These are phyloP conservation scores for Diachrysia chrysitis DNA, from an alignment of 2,888 invertebrate species.

Conservation along the genomic window DNA sequence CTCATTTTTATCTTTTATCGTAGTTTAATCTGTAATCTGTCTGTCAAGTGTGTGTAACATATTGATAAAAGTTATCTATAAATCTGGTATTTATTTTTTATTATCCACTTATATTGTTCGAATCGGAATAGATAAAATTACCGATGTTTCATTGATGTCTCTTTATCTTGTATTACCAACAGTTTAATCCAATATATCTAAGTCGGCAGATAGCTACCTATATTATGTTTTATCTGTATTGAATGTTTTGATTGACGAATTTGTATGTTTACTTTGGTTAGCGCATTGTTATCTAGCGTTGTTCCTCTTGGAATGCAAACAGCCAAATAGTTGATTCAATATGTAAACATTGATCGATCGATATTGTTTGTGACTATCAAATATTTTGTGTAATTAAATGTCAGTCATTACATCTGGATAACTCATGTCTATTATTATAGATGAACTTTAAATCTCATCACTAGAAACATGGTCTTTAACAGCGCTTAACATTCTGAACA, in stretches of 20 bases:
- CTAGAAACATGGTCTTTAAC: slow-evolving; percentile 42
- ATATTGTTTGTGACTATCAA: slow-evolving; percentile 67
- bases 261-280: slow-evolving; percentile 76
- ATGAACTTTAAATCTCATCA: slow-evolving; percentile 63
- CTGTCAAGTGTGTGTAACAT: slow-evolving; percentile 74
- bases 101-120: slow-evolving; percentile 66
- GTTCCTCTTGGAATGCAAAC: slow-evolving; percentile 76
- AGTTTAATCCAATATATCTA: slow-evolving; percentile 56
- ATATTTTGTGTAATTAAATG: slow-evolving; percentile 67
- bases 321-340: slow-evolving; percentile 69
- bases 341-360: slow-evolving; percentile 72
- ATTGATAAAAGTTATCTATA: slow-evolving; percentile 80
- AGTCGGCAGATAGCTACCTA: neutral
- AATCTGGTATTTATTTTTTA: slow-evolving; percentile 78
- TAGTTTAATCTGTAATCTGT: slow-evolving; percentile 77
- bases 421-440: slow-evolving; percentile 49
- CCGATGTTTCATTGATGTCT: slow-evolving; percentile 72
- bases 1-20: slow-evolving; percentile 81
- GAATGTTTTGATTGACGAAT: slow-evolving; percentile 76
- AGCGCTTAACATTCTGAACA: slow-evolving; percentile 30
- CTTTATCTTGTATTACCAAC: slow-evolving; percentile 72
- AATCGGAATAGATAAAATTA: slow-evolving; percentile 70
- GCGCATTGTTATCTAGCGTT: slow-evolving; percentile 75
- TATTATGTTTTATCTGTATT: slow-evolving; percentile 57
- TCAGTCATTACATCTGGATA: slow-evolving; percentile 60